Base-by-base conservation (phyloP, 1,140 invertebrate species). In the Drosophila bifasciata region DNA sequence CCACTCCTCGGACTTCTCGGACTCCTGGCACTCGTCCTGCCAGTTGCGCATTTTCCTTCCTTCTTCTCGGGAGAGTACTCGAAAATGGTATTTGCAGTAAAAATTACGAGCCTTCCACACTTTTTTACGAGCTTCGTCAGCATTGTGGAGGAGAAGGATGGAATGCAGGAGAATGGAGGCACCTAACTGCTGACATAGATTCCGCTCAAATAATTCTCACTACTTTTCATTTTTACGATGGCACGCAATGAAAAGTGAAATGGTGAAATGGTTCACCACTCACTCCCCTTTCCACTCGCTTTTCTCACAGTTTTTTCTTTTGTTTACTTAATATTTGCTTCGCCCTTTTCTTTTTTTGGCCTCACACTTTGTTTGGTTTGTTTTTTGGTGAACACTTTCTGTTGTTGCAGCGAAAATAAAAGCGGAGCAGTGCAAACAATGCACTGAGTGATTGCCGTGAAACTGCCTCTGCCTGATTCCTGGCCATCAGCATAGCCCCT, bases 151-250 rank as follows among this genome's bases (percentile, higher is more conserved):
- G 3, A 36, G 13, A 36, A 36, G 13, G 11, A 32, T 32, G 40
- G 41, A 21, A 3, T 3, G 19, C 3, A 21, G 4, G 1, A 3
- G 19, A 21, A 21, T 3, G 19, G 19, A 21, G n/a, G n/a, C n/a
- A n/a, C n/a, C n/a, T n/a, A 41, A 62, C 58, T 76, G 66, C 76
- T 85, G 80, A 77, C 76, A 85, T 80, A 77, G 81, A 86, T 86
- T 85, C 45, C 17, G 53, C 40, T 74, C 75, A 80, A 86, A 86
- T 77, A 86, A 77, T 80, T 85, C 57, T 68, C 73, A 80, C 73
- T 73, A 85, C 72, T 85, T 86, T 80, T 80, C 73, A 52, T 66
- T 86, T 86, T 85, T 56, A 86, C 63, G 80, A 70, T 50, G 81
- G 73, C 81, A 70, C 61, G 76, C 81, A 86, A 86, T 80, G 56